Conservation (phyloP, 2,797 vertebrate species). For the Lagodon rhomboides region DNA sequence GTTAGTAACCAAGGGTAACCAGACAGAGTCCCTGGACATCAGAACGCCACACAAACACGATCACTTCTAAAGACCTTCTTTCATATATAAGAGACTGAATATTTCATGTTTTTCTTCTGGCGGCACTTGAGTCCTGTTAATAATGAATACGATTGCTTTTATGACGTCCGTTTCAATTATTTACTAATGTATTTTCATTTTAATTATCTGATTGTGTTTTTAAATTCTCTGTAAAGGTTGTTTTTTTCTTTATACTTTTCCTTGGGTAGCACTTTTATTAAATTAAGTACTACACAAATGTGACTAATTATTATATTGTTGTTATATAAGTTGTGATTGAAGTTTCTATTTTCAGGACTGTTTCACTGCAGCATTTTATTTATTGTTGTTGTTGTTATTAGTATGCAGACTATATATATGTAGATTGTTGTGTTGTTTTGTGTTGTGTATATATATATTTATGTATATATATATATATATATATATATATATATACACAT, state of each 20-base stretch:
- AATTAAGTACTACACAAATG: background rate
- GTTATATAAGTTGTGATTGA: background rate
- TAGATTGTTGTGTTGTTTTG: too few species aligned
- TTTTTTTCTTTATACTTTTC: background rate
- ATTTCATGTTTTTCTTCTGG: constrained; percentile 19
- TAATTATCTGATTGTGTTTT: background rate
- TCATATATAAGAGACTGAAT: constrained; percentile 13
- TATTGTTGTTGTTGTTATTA: background rate
- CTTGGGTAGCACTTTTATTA: background rate
- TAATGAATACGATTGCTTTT: constrained; percentile 9
- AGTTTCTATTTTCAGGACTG: background rate
- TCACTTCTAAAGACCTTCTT: background rate
- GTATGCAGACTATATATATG: background rate
- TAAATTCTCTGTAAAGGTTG: too few species aligned
- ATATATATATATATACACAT: background rate
- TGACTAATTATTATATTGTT: background rate
- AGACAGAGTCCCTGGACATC: background rate
- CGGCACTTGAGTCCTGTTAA: constrained; percentile 23
- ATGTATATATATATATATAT: too few species aligned
- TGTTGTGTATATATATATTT: too few species aligned
- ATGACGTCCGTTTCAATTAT: background rate
- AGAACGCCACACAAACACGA: background rate
- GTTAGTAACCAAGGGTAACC: constrained; percentile 4
- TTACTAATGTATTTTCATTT: background rate
- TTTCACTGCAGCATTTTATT: background rate